A percentile compares a stretch with the other conserved stretches of the same genome.
Conservation (phyloP, 2,888 invertebrate genomes). For the Malacosoma neustria region DNA sequence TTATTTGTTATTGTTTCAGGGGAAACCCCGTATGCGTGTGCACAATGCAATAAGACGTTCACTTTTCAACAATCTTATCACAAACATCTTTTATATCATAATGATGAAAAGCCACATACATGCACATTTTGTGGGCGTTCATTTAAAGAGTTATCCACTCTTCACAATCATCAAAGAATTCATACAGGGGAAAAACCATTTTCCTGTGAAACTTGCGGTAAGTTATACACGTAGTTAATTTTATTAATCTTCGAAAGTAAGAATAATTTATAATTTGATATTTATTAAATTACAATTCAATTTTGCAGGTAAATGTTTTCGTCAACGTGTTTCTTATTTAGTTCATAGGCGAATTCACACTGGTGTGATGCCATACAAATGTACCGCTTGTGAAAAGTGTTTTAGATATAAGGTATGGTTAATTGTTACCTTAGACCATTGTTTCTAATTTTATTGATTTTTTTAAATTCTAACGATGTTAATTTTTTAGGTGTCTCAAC, state of each 20-base stretch:
- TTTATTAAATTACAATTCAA: conserved; percentile 1
- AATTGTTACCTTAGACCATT: too few relatives aligned
- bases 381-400: conserved; percentile 85
- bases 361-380: conserved; percentile 90
- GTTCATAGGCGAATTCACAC: conserved; percentile 90
- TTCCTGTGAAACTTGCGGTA: conserved; percentile 91
- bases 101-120: conserved; percentile 86
- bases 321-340: conserved; percentile 89
- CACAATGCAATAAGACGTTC: conserved; percentile 87
- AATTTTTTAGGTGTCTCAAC: conserved; percentile 81
- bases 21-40: conserved; percentile 90
- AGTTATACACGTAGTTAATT: conserved; percentile 8
- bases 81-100: conserved; percentile 90
- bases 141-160: conserved; percentile 89
- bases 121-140: conserved; percentile 86
- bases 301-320: conserved; percentile 85
- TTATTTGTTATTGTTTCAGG: conserved; percentile 66
- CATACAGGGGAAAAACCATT: conserved; percentile 91
- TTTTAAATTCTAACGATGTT: too few relatives aligned
- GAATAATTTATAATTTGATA: too few relatives aligned
- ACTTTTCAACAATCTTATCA: conserved; percentile 94
- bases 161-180: conserved; percentile 90
- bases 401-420: conserved; percentile 83
- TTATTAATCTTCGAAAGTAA: too few relatives aligned
- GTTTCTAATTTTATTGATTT: too few relatives aligned